Evolutionary conservation across 2,113 vertebrate species (phyloP), one percentile per base, ranked within the genome.

Genomic region (Haliaeetus leucogaster): DNA sequence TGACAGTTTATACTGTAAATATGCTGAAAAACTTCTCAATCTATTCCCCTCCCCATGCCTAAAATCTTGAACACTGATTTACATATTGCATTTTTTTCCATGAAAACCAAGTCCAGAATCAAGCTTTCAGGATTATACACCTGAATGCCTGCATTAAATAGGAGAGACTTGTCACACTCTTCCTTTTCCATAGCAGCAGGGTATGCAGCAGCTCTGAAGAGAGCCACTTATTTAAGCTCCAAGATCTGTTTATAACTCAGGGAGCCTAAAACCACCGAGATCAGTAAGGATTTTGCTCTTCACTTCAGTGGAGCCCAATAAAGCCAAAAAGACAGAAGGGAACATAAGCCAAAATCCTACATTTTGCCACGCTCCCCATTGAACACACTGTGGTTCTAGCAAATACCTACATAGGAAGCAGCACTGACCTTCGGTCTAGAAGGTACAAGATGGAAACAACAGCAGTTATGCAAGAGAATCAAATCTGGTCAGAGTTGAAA

Each of bases 401-500:
- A 65, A 72, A 43, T 12, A 48, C 3, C 53, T 53, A 68, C 40
- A 21, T 0, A 74, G 74, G 45, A 87, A 90, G 79, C 67, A 90
- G 76, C 85, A 83, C 22, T 6, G 26, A 89, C 85, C 85, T 70
- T 56, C 1, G 1, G 70, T 92, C 82, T 92, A 95, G 86, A 92
- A 92, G 38, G 76, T 62, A 45, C 27, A 70, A 61, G 52, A 91
- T 26, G 55, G 80, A 93, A 96, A 92, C 79, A 95, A 55, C 70
- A 95, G 61, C 82, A 88, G 96, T 77, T 93, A 91, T 4, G 11
- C 84, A 90, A 90, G 36, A 90, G 43, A 93, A 94, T 50, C 47
- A 87, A 74, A 96, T 89, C 77, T 95, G 91, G 61, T 26, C 61
- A 77, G 65, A 93, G 84, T 85, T 95, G 91, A 90, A 96, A 93